Percentiles rank a stretch among this genome's conserved stretches.
Conservation (phyloP, 2,797 vertebrate genomes). For the Rousettus madagascariensis region DNA sequence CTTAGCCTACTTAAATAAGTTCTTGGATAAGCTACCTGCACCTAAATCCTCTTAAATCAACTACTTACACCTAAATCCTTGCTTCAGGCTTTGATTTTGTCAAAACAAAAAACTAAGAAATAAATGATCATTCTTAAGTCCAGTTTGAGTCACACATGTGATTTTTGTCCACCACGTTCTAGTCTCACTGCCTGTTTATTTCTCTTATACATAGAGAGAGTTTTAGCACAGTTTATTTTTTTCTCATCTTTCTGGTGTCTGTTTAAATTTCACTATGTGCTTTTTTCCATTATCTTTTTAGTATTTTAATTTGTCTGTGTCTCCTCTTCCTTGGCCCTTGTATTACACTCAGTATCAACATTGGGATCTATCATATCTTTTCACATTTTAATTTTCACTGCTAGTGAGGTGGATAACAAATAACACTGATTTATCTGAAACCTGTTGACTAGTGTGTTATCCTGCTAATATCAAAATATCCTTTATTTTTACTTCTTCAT, state of each 20-base stretch:
- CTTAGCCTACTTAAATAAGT: neutral
- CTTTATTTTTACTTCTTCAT: neutral
- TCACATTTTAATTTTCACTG: neutral
- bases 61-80: neutral
- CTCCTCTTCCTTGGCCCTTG: neutral
- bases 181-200: neutral
- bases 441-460: neutral
- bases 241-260: neutral
- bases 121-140: neutral
- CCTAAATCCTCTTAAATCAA: neutral
- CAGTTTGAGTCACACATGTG: neutral
- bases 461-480: neutral
- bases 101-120: neutral
- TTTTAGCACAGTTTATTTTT: neutral
- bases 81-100: neutral
- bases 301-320: neutral
- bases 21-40: neutral
- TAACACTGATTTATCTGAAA: neutral
- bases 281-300: neutral
- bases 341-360: neutral
- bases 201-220: neutral
- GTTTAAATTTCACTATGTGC: neutral
- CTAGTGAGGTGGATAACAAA: neutral
- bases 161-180: neutral
- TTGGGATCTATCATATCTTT: too few relatives aligned